Evolutionary conservation across 2,113 vertebrate genomes (phyloP), one percentile per base, ranked within the genome.

Genomic region (Promerops cafer): DNA sequence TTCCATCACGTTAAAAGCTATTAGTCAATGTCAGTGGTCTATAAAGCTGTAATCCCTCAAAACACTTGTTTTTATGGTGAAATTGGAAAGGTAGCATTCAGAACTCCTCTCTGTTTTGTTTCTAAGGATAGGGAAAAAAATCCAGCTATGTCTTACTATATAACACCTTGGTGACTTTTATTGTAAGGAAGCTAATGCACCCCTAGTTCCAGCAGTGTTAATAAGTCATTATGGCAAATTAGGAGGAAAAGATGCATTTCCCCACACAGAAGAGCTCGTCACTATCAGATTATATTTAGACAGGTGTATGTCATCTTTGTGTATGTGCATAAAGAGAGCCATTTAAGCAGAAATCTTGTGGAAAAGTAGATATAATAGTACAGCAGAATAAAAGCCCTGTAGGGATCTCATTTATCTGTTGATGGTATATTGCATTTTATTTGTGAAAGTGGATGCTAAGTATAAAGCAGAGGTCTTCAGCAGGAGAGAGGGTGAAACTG

Each of bases 281-380:
- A 28, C 79, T 90, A 74, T 83, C 61, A 81, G 90, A 47, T 93
- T 92, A 70, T 95, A 96, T 97, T 95, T 95, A 88, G 92, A 74
- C 90, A 94, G 88, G 78, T 89, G 78, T 84, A 78, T 93, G 79
- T 92, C 90, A 87, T 95, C 86, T 95, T 86, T 96, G 91, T 85
- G 82, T 81, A 53, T 86, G 70, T 93, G 91, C 95, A 92, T 54
- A 94, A 91, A 89, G 47, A 97, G 80, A 80, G 79, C 40, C 53
- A 87, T 97, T 97, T 96, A 90, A 89, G 93, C 86, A 97, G 87
- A 96, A 93, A 87, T 83, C 74, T 94, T 75, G 83, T 68, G 95
- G 80, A 79, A 97, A 89, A 91, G 87, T 82, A 87, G 75, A 78
- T 78, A 79, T 68, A 66, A 91, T 90, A 53, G 56, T 93, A 79